Percentiles rank a stretch among this genome's conserved stretches.
Conservation (phyloP, 2,797 vertebrate species). For the Allobates femoralis region DNA sequence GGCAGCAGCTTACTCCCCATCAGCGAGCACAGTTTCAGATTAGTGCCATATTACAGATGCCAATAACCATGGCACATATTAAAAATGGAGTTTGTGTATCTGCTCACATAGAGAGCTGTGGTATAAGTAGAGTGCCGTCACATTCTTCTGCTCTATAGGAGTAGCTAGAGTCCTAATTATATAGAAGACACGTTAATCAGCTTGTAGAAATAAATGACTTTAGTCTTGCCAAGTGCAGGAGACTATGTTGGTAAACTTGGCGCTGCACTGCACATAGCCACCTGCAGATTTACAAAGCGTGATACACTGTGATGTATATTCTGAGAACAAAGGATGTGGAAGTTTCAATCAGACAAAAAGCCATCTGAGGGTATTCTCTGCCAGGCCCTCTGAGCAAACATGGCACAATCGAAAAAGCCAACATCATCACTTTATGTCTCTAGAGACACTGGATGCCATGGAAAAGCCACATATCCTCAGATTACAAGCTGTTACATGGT, state of each 20-base stretch:
- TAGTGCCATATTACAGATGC: too few relatives aligned
- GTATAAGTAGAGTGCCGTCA: too few relatives aligned
- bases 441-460: neutral
- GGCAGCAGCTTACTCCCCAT: too few relatives aligned
- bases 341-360: neutral
- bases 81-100: too few relatives aligned
- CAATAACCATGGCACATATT: too few relatives aligned
- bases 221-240: neutral
- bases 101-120: too few relatives aligned
- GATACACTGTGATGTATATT: neutral
- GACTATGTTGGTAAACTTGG: neutral
- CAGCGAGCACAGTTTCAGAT: too few relatives aligned
- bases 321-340: neutral
- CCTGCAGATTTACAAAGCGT: neutral
- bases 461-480: neutral
- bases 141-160: too few relatives aligned
- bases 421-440: neutral
- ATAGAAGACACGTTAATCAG: neutral
- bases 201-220: neutral
- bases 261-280: neutral
- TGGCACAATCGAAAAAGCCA: neutral
- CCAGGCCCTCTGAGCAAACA: neutral
- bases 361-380: neutral
- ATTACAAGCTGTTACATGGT: neutral
- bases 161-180: neutral